These are phyloP conservation scores for Malacoraja senta DNA, from an alignment of 2,797 vertebrate genomes.

Conservation along the genomic window DNA sequence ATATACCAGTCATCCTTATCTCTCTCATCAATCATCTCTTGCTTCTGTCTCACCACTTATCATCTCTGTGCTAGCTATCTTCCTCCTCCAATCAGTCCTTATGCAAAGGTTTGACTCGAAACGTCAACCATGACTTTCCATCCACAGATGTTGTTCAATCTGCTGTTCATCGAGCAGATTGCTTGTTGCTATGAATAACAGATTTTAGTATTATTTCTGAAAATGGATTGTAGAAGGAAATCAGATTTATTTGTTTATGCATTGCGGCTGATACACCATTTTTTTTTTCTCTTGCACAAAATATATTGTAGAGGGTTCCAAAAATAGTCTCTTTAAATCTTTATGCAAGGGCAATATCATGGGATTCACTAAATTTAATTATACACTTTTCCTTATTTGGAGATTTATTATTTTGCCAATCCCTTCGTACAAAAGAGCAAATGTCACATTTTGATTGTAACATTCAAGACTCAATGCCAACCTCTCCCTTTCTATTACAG, in stretches of 20 bases:
- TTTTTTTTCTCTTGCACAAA: conserved; percentile 19
- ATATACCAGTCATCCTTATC: no score
- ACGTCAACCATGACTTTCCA: no score
- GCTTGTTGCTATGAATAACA: neutral
- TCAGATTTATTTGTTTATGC: neutral
- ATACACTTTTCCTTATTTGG: neutral
- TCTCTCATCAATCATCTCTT: no score
- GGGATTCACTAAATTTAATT: neutral
- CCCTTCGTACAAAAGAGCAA: conserved; percentile 24
- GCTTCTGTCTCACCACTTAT: no score
- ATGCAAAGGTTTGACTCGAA: no score
- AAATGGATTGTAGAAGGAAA: neutral
- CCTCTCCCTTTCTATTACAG: neutral
- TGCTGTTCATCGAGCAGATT: no score
- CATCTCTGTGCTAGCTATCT: no score
- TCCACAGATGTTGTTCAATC: no score
- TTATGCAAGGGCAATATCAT: neutral
- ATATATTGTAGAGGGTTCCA: neutral
- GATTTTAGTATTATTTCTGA: neutral
- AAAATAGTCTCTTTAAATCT: conserved; percentile 18
- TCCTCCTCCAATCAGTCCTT: no score
- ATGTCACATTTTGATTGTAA: neutral
- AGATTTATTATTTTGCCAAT: conserved; percentile 5
- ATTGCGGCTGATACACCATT: neutral
- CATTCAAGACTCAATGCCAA: neutral